phyloP scores from a whole-genome alignment of 2,113 vertebrate genomes.

The Nothocercus julius region DNA sequence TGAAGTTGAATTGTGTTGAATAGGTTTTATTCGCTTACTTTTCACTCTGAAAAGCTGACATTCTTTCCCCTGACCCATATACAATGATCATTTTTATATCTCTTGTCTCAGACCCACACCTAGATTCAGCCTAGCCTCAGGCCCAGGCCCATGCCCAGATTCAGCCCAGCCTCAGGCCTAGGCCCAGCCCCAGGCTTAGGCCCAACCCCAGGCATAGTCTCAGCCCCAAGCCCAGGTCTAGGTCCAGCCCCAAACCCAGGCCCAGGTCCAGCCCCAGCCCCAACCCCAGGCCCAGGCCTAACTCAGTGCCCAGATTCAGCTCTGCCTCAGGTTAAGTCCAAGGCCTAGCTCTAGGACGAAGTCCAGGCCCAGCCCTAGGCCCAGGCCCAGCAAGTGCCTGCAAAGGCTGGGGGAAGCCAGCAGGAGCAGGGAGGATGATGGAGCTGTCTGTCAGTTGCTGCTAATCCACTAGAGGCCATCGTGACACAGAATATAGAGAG shows the following conservation, averaged over 20 bases:
- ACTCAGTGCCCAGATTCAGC: neutral
- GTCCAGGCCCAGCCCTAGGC: slow-evolving; percentile 77
- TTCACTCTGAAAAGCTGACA: neutral
- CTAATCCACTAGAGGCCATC: slow-evolving; percentile 86
- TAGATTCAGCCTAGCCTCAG: too few species aligned
- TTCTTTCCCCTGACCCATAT: neutral
- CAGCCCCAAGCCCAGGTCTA: too few species aligned
- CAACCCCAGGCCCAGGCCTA: neutral
- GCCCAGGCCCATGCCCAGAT: too few species aligned
- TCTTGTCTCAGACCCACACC: too few species aligned
- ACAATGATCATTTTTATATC: neutral
- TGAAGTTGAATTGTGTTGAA: neutral
- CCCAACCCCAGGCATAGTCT: too few species aligned
- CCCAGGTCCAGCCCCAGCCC: too few species aligned
- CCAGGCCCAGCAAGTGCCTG: slow-evolving; percentile 81
- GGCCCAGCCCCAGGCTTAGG: too few species aligned
- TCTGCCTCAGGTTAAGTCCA: too few species aligned
- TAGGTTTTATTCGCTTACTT: neutral
- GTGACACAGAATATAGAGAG: slow-evolving; percentile 70
- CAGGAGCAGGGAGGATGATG: slow-evolving; percentile 78
- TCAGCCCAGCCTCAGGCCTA: too few species aligned
- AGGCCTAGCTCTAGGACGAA: slow-evolving; percentile 79
- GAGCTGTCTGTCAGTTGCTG: slow-evolving; percentile 86
- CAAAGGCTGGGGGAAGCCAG: slow-evolving; percentile 82
- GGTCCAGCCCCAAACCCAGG: too few species aligned